Conservation (phyloP, 2,888 invertebrate genomes). For the Apomyelois bistriatella region DNA sequence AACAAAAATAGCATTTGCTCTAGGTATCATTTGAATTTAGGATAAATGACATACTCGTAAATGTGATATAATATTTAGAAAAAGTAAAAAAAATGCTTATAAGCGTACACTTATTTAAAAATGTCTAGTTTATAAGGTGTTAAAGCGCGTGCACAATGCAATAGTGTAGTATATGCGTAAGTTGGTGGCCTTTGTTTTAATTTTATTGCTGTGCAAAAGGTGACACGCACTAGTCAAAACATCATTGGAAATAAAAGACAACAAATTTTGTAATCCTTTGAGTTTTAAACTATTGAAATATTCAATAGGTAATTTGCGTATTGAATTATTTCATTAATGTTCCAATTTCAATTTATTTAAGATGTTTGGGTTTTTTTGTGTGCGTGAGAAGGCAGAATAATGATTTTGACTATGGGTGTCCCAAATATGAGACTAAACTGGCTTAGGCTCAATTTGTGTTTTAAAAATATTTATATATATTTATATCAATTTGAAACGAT, state of each 20-base stretch:
- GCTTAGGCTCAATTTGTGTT: background rate
- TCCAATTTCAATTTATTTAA: no score
- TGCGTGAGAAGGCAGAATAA: background rate
- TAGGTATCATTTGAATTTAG: conserved; percentile 51
- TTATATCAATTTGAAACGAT: background rate
- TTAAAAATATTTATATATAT: background rate
- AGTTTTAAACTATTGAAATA: no score
- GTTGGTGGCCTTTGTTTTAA: conserved; percentile 3
- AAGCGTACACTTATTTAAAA: conserved; percentile 55
- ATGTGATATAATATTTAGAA: conserved; percentile 70
- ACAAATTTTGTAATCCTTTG: no score
- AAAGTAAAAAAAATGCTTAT: conserved; percentile 60
- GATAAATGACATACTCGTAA: conserved; percentile 65
- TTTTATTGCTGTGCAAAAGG: background rate
- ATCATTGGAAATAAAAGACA: background rate
- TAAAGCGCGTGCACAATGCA: background rate
- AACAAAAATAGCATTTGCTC: conserved; percentile 52
- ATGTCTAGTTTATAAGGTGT: conserved; percentile 48
- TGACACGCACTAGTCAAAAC: conserved; percentile 4
- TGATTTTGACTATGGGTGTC: background rate
- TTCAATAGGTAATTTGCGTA: no score
- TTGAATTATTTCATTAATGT: no score
- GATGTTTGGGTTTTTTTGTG: background rate
- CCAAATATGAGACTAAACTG: background rate
- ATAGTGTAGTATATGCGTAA: background rate